Evolutionary conservation across 2,797 vertebrate species (phyloP).

Genomic region (Chelmon rostratus): DNA sequence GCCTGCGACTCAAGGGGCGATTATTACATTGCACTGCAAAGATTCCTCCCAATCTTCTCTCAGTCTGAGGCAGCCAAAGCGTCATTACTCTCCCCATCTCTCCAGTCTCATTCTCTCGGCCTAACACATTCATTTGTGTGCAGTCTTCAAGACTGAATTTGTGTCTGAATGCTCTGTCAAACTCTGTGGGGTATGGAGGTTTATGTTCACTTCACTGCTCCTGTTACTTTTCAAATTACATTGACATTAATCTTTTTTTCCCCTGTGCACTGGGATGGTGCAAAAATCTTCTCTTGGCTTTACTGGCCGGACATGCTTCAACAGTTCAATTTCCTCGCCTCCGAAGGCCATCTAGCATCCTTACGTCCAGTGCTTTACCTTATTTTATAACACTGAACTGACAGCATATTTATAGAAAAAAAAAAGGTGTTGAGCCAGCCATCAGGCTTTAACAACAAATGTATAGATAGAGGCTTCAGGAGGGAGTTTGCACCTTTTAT

Average conservation of each 20-base stretch:
- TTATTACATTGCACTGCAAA: conserved; percentile 67
- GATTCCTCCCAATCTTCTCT: conserved; percentile 69
- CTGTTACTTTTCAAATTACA: conserved; percentile 75
- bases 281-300: conserved; percentile 58
- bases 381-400: conserved; percentile 28
- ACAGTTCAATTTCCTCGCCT: conserved; percentile 64
- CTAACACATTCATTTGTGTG: conserved; percentile 54
- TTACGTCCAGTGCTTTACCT: conserved; percentile 46
- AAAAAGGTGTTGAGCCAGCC: conserved; percentile 10
- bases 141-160: conserved; percentile 61
- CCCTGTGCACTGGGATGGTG: conserved; percentile 18
- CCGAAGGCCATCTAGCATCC: conserved; percentile 46
- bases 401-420: conserved; percentile 18
- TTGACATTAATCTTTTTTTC: conserved; percentile 66
- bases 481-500: neutral
- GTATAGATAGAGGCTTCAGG: neutral
- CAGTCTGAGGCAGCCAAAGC: conserved; percentile 61
- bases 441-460: conserved; percentile 11
- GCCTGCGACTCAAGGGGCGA: conserved; percentile 64
- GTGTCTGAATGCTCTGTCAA: conserved; percentile 60
- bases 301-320: conserved; percentile 71
- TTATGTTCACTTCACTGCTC: conserved; percentile 77
- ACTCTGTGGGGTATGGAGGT: conserved; percentile 56
- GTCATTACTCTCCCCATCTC: conserved; percentile 61
- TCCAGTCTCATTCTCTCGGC: conserved; percentile 46